Evolutionary conservation across 2,797 vertebrate genomes (phyloP).

Genomic region (Chelonia mydas): DNA sequence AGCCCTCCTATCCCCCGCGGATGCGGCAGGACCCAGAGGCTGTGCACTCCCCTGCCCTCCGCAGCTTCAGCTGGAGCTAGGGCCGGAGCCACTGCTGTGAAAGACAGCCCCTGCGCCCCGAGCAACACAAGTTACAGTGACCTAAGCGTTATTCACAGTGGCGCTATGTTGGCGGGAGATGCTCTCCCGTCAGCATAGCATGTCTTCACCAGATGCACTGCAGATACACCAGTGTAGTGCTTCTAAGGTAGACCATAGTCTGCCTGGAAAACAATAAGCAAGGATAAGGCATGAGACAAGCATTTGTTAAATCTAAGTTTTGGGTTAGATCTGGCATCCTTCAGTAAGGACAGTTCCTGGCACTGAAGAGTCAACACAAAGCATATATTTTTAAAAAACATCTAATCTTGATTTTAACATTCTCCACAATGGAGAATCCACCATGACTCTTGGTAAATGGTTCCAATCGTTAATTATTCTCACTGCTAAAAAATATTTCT

Average conservation of each 20-base stretch:
- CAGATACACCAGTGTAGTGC: too few relatives aligned
- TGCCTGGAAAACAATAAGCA: neutral
- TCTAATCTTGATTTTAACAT: neutral
- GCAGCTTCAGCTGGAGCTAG: too few relatives aligned
- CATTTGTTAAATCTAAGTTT: neutral
- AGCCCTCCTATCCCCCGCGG: accelerated
- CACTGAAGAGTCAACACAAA: neutral
- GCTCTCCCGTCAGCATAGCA: too few relatives aligned
- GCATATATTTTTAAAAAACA: neutral
- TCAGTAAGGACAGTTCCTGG: neutral
- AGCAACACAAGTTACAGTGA: too few relatives aligned
- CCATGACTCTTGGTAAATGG: neutral
- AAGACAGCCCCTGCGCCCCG: too few relatives aligned
- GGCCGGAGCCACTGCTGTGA: too few relatives aligned
- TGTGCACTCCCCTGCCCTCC: too few relatives aligned
- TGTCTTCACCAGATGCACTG: too few relatives aligned
- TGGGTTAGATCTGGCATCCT: neutral
- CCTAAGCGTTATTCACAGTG: too few relatives aligned
- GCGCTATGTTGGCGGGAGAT: too few relatives aligned
- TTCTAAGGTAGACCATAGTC: neutral
- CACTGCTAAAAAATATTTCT: neutral
- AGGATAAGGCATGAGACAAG: neutral
- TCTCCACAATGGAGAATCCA: neutral
- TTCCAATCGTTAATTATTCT: neutral
- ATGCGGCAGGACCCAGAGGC: too few relatives aligned